Conservation (phyloP, 1,140 invertebrate genomes). For the Drosophila elegans region DNA sequence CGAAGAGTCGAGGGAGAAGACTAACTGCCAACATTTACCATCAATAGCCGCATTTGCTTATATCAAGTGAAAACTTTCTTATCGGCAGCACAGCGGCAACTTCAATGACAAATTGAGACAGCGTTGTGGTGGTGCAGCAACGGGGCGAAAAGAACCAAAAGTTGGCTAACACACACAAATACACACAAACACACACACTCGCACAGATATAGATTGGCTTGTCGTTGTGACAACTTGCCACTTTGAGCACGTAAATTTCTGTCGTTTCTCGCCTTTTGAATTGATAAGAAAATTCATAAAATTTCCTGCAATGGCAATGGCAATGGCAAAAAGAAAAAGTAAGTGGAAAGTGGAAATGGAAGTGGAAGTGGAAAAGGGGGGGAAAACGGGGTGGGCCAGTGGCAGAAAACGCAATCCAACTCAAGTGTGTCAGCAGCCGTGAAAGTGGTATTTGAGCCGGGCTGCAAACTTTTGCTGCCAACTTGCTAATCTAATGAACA, state of each 20-base stretch:
- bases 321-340: slow-evolving; percentile 8
- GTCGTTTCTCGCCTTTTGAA: slow-evolving; percentile 70
- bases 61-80: slow-evolving; percentile 77
- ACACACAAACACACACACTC: slow-evolving; percentile 10
- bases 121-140: slow-evolving; percentile 30
- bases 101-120: slow-evolving; percentile 80
- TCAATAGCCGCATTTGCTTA: slow-evolving; percentile 76
- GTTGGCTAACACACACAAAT: slow-evolving; percentile 48
- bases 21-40: slow-evolving; percentile 63
- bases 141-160: slow-evolving; percentile 42
- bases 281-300: slow-evolving; percentile 83
- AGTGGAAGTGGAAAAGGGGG: not conserved
- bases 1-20: slow-evolving; percentile 12
- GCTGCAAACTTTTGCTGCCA: slow-evolving; percentile 67
- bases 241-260: slow-evolving; percentile 80
- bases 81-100: slow-evolving; percentile 72
- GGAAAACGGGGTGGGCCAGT: not conserved
- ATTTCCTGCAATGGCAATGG: slow-evolving; percentile 49
- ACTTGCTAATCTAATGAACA: slow-evolving; percentile 83
- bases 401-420: slow-evolving; percentile 58
- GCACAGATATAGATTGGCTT: slow-evolving; percentile 30
- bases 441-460: slow-evolving; percentile 79
- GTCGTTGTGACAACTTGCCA: slow-evolving; percentile 76
- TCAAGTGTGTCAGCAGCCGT: slow-evolving; percentile 78
- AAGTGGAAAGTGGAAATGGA: not conserved